Percentiles rank a stretch among this genome's conserved stretches.
These are phyloP conservation scores for Cosmia trapezina DNA, from an alignment of 2,888 invertebrate genomes.

Conservation along the genomic window DNA sequence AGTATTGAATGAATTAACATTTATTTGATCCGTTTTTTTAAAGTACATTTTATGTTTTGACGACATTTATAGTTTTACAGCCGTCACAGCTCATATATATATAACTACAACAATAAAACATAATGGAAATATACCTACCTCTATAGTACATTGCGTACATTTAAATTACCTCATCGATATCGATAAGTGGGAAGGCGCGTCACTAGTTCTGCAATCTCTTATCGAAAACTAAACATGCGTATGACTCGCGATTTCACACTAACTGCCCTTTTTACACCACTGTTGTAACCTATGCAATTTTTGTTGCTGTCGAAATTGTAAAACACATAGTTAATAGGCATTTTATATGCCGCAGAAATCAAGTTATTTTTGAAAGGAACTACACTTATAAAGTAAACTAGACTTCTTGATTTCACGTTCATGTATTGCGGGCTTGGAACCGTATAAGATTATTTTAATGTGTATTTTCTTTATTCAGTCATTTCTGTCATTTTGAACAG, in stretches of 20 bases:
- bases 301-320: neutral
- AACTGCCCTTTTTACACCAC: constrained; percentile 17
- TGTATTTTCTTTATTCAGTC: neutral
- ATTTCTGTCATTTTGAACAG: neutral
- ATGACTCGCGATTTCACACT: constrained; percentile 36
- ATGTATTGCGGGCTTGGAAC: neutral
- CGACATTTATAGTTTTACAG: neutral
- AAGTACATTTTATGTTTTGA: neutral
- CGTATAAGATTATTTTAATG: neutral
- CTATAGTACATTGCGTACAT: constrained; percentile 5
- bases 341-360: neutral
- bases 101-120: neutral
- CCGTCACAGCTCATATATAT: constrained; percentile 1
- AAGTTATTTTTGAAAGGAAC: neutral
- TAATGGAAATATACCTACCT: neutral
- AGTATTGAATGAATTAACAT: neutral
- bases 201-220: constrained; percentile 29
- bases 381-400: neutral
- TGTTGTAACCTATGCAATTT: constrained; percentile 3
- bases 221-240: constrained; percentile 35
- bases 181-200: neutral
- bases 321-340: neutral
- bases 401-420: neutral
- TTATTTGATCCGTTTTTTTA: neutral
- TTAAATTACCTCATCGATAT: constrained; percentile 17